A percentile compares a stretch with the other conserved stretches of the same genome.
Evolutionary conservation across 2,113 vertebrate species (phyloP).

Genomic region (Artemisiospiza belli): DNA sequence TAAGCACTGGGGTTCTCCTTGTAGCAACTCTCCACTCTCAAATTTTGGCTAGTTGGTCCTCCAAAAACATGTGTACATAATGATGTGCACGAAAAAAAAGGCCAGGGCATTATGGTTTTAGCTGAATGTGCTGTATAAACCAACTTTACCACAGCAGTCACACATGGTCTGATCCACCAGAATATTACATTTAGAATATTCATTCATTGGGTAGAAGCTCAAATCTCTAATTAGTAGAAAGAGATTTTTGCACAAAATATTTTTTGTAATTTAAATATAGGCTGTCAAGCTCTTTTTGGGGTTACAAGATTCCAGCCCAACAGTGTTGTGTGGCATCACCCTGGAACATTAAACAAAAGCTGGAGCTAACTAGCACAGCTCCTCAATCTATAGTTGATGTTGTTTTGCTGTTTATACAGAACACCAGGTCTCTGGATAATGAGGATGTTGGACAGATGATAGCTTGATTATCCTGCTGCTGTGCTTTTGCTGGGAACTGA

Average conservation of each 20-base stretch:
- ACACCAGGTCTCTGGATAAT: constrained; percentile 57
- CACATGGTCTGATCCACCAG: neutral
- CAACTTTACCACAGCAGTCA: neutral
- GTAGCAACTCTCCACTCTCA: neutral
- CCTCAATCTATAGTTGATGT: neutral
- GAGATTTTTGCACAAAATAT: neutral
- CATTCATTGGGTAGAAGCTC: neutral
- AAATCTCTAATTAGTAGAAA: neutral
- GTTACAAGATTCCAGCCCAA: neutral
- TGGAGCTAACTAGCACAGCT: neutral
- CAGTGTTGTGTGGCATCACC: neutral
- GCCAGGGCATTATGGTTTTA: neutral
- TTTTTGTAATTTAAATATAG: neutral
- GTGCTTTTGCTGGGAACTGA: constrained; percentile 8
- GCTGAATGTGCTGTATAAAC: neutral
- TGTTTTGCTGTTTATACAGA: neutral
- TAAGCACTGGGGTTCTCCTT: neutral
- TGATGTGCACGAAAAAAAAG: neutral
- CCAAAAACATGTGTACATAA: rapidly evolving
- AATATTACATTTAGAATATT: neutral
- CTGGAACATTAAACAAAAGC: neutral
- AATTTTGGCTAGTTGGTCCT: neutral
- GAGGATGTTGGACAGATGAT: constrained; percentile 53
- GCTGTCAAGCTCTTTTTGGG: neutral
- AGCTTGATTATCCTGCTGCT: constrained; percentile 67